Conservation (phyloP, 2,113 vertebrate genomes). For the Microtus pennsylvanicus region DNA sequence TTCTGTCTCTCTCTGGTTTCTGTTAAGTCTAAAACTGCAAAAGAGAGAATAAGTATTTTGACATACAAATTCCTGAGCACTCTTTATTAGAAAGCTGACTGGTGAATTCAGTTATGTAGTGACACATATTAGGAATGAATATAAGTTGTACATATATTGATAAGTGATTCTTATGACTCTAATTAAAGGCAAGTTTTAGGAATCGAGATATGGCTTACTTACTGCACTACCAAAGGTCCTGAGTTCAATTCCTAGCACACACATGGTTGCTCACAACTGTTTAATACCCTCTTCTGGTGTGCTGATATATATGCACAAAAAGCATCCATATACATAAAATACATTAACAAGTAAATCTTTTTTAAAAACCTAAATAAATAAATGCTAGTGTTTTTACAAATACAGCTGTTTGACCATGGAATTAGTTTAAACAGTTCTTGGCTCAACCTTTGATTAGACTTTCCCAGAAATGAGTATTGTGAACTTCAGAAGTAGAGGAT, state of each 20-base stretch:
- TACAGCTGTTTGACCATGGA: background rate
- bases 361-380: too few species aligned
- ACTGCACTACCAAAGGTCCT: too few species aligned
- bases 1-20: background rate
- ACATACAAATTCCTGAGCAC: background rate
- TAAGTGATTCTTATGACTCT: background rate
- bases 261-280: too few species aligned
- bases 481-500: rapidly evolving
- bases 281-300: too few species aligned
- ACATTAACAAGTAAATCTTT: too few species aligned
- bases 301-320: too few species aligned
- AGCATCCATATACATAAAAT: too few species aligned
- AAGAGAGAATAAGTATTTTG: background rate
- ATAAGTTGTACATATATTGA: background rate
- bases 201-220: too few species aligned
- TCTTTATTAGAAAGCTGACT: conserved; percentile 19
- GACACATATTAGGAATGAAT: conserved; percentile 1
- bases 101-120: background rate
- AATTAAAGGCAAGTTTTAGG: background rate
- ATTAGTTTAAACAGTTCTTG: background rate
- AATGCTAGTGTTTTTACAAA: too few species aligned
- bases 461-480: background rate
- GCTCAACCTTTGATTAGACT: background rate
- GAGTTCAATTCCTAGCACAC: too few species aligned
- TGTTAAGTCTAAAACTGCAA: conserved; percentile 27